A percentile compares a stretch with the other conserved stretches of the same genome.
Evolutionary conservation across 2,888 invertebrate genomes (phyloP).

Genomic region (Sphaeridia pumilis): DNA sequence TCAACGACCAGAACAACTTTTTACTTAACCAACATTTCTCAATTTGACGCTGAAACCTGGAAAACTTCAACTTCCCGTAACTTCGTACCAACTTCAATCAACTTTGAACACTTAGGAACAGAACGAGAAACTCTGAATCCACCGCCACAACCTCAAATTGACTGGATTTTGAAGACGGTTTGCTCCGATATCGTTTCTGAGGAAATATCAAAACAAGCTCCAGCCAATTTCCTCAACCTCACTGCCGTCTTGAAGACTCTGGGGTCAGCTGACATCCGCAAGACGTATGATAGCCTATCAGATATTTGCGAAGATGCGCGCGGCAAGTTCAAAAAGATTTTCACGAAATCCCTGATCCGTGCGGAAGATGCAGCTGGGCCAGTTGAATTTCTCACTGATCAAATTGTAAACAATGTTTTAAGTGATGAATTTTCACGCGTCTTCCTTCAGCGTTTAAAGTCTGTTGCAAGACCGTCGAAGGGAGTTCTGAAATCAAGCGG

Average conservation of each 20-base stretch:
- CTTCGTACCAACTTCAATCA: neutral
- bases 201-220: slow-evolving; percentile 4
- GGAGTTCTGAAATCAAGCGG: slow-evolving; percentile 17
- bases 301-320: slow-evolving; percentile 39
- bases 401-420: slow-evolving; percentile 45
- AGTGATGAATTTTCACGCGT: slow-evolving; percentile 18
- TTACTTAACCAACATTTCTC: neutral
- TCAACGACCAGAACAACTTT: neutral
- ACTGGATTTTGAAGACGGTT: neutral
- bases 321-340: neutral
- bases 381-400: slow-evolving; percentile 55
- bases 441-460: slow-evolving; percentile 24
- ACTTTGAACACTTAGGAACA: neutral
- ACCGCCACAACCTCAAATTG: neutral
- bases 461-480: slow-evolving; percentile 22
- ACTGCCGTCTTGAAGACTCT: neutral
- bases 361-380: slow-evolving; percentile 68
- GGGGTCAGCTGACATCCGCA: neutral
- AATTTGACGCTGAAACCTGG: neutral
- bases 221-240: neutral
- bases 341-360: neutral
- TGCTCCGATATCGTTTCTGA: slow-evolving; percentile 1
- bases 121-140: neutral
- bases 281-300: neutral
- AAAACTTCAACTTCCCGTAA: neutral